A percentile compares a stretch with the other conserved stretches of the same genome.
Conservation (phyloP, 1,140 invertebrate species). For the Cepaea nemoralis region DNA sequence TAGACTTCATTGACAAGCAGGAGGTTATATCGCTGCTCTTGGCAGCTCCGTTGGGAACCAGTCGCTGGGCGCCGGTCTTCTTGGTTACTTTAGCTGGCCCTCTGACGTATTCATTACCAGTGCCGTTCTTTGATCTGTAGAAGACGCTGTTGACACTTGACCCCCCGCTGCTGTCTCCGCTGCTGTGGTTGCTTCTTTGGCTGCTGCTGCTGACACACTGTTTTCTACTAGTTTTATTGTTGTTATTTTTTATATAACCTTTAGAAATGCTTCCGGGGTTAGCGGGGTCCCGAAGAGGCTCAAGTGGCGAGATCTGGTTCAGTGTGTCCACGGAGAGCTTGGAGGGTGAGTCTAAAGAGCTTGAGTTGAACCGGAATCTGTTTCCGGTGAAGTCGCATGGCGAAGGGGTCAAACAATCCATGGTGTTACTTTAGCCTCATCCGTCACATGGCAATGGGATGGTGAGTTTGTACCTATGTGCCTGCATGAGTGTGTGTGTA, state of each 20-base stretch:
- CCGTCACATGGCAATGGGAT: too few relatives aligned
- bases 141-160: slow-evolving; percentile 38
- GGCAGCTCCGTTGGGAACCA: slow-evolving; percentile 1
- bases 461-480: too few relatives aligned
- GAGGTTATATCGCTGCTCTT: neutral
- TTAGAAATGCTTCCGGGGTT: neutral
- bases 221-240: neutral
- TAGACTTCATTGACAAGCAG: slow-evolving; percentile 27
- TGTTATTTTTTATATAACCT: neutral
- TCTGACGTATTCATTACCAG: slow-evolving; percentile 15
- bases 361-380: slow-evolving; percentile 28
- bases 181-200: slow-evolving; percentile 1
- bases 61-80: neutral
- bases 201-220: slow-evolving; percentile 5
- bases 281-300: neutral
- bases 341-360: slow-evolving; percentile 28
- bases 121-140: neutral
- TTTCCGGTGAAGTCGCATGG: slow-evolving; percentile 21
- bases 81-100: neutral
- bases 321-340: slow-evolving; percentile 26
- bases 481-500: too few relatives aligned
- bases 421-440: slow-evolving; percentile 5
- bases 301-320: slow-evolving; percentile 18
- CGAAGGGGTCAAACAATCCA: slow-evolving; percentile 23
- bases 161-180: neutral